Conservation (phyloP, 2,113 vertebrate genomes). For the Dasyprocta punctata region DNA sequence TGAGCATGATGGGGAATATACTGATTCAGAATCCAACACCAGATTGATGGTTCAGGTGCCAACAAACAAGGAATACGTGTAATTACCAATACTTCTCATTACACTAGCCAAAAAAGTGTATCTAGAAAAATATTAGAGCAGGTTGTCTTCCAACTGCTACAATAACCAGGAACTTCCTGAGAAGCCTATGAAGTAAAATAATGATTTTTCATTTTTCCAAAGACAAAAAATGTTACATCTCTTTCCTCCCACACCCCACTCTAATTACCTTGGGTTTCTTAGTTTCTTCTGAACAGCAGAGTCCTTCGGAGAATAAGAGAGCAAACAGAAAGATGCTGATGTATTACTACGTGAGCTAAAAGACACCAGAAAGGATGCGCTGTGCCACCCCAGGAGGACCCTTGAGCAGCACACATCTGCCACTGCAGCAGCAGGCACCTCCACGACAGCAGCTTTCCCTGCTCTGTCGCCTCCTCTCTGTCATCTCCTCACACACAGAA, state of each 20-base stretch:
- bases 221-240: background rate
- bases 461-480: background rate
- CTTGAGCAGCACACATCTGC: background rate
- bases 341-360: background rate
- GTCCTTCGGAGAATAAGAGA: background rate
- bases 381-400: background rate
- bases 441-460: accelerated
- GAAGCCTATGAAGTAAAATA: background rate
- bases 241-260: background rate
- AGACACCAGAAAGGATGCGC: background rate
- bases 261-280: background rate
- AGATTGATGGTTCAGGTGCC: background rate
- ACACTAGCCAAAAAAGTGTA: background rate
- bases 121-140: background rate
- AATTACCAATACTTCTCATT: background rate
- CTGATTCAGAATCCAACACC: slow-evolving; percentile 7
- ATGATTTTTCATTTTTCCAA: background rate
- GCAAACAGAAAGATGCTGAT: background rate
- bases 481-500: background rate
- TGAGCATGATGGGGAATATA: background rate
- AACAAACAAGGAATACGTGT: background rate
- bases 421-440: background rate
- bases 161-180: slow-evolving; percentile 2
- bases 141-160: background rate
- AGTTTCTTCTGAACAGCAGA: background rate